Percentiles rank a stretch among this genome's conserved stretches.
These are phyloP conservation scores for Eleginops maclovinus DNA, from an alignment of 2,113 vertebrate species.

Conservation along the genomic window DNA sequence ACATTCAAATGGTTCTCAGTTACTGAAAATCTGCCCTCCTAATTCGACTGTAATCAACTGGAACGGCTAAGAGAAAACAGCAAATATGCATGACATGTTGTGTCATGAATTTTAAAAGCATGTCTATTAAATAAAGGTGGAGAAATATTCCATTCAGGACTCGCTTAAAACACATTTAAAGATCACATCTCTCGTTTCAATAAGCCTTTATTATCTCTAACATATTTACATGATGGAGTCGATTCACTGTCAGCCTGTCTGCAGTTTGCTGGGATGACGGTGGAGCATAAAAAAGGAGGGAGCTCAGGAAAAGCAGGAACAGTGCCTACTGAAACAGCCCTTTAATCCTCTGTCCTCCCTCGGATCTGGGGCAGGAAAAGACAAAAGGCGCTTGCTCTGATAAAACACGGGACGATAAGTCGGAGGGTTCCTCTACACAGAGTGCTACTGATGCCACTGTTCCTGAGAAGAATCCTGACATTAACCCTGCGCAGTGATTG, in stretches of 20 bases:
- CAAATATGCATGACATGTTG: no score
- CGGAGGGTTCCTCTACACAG: background rate
- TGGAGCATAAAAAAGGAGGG: constrained; percentile 12
- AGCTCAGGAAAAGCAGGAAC: constrained; percentile 28
- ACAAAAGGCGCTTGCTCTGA: background rate
- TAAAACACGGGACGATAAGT: constrained; percentile 7
- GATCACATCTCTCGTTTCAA: background rate
- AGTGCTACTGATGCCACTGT: no score
- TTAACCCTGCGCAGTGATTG: no score
- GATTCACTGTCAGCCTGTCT: background rate
- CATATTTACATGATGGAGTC: background rate
- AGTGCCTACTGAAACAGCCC: constrained; percentile 28
- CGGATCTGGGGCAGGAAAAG: constrained; percentile 32
- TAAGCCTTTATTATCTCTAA: background rate
- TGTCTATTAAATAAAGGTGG: background rate
- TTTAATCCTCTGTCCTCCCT: constrained; percentile 27
- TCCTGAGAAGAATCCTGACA: no score
- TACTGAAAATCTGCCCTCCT: no score
- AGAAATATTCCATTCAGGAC: background rate
- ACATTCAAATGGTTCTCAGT: no score
- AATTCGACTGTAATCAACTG: no score
- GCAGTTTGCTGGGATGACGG: background rate
- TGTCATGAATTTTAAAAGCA: background rate
- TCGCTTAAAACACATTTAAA: background rate
- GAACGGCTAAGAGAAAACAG: no score